phyloP scores from a whole-genome alignment of 1,140 invertebrate genomes.

The Pachypeltis micranthus region DNA sequence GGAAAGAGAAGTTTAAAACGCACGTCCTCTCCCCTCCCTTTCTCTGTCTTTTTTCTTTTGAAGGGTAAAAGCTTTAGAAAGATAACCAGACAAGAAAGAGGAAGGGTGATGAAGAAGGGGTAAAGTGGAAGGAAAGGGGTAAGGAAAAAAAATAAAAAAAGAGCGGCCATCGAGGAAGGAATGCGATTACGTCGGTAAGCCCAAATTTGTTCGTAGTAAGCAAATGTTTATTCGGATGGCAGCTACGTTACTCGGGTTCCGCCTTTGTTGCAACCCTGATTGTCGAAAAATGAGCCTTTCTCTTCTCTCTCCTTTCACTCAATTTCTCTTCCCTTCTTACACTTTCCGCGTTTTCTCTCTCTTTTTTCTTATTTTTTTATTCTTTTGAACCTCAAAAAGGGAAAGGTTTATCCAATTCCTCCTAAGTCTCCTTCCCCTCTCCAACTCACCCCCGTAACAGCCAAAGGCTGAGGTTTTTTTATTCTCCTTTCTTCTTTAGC shows the following conservation, averaged over 20 bases:
- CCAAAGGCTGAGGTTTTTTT: no score
- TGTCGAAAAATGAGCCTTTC: slow-evolving; percentile 7
- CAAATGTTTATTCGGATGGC: slow-evolving; percentile 8
- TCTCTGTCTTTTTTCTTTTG: no score
- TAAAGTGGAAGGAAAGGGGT: no score
- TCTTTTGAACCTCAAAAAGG: background rate
- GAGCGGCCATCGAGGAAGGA: slow-evolving; percentile 1
- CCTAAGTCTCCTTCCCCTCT: no score
- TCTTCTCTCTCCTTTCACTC: background rate
- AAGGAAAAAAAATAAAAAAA: background rate
- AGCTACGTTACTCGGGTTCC: background rate
- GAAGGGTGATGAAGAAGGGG: no score
- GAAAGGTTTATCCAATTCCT: background rate
- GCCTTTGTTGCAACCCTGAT: slow-evolving; percentile 2
- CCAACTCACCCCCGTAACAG: no score
- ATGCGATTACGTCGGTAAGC: slow-evolving; percentile 8
- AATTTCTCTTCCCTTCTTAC: background rate
- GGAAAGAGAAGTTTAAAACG: slow-evolving; percentile 6
- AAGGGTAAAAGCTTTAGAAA: background rate
- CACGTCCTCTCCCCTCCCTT: background rate
- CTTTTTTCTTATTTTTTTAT: background rate
- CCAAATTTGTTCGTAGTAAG: slow-evolving; percentile 3
- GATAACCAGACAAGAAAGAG: slow-evolving; percentile 1
- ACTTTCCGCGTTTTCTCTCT: no score
- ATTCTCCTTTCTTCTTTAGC: no score